Evolutionary conservation across 2,113 vertebrate genomes (phyloP).

Genomic region (Acinonyx jubatus): DNA sequence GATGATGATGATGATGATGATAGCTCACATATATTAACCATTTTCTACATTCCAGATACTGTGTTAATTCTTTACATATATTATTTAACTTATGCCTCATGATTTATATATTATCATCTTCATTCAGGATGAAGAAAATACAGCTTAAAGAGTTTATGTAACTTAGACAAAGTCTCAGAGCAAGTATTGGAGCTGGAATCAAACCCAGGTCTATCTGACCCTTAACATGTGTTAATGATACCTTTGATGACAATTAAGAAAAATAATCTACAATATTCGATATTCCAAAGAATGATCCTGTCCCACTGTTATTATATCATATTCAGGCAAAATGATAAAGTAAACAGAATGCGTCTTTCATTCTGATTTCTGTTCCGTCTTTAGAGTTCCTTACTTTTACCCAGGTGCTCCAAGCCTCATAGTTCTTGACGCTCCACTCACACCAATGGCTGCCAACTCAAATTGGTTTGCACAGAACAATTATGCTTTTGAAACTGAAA

Average conservation of each 20-base stretch:
- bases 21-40: background rate
- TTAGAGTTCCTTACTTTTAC: background rate
- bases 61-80: background rate
- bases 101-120: background rate
- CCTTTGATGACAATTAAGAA: background rate
- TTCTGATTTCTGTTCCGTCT: background rate
- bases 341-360: background rate
- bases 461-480: background rate
- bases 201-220: background rate
- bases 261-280: background rate
- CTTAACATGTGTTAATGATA: background rate
- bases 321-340: background rate
- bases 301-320: background rate
- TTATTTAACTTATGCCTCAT: background rate
- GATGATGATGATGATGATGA: background rate
- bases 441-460: background rate
- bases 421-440: background rate
- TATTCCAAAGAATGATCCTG: background rate
- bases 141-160: background rate
- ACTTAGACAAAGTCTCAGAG: background rate
- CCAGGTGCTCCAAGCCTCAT: background rate
- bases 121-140: background rate
- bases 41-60: conserved; percentile 1
- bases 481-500: background rate
- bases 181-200: background rate